Base-by-base conservation (phyloP, 2,888 invertebrate species). In the Apeira syringaria region DNA sequence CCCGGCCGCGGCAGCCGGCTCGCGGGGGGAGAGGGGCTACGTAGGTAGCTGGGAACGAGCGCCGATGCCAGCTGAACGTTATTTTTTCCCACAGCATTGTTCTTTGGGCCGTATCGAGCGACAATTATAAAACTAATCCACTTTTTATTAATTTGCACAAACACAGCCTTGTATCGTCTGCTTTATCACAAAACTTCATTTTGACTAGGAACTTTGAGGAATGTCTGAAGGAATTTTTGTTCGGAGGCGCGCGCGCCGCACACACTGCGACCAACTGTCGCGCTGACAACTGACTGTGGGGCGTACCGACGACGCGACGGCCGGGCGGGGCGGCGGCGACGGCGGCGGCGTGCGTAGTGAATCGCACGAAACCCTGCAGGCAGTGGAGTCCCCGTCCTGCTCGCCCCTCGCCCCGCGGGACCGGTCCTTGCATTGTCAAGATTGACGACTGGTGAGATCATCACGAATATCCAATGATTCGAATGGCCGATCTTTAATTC, bases 11-110 rank as follows among this genome's bases (percentile, higher is more conserved):
- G 86, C 78, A 84, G 84, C 82, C 79, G 78, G 75, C 73, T 64
- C 71, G 82, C 77, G 87, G 85, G 83, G 86, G 84, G 83, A 80
- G 83, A 72, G 83, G 73, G 75, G 78, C 67, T 72, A 74, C 78
- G 86, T 84, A 86, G 87, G 83, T 86, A 85, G 86, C 86, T 84
- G 87, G 85, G 86, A 87, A 87, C 87, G 87, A 84, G 78, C 78
- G 86, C 69, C 85, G 85, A 84, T 85, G 86, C 84, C 88, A 87
- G 89, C 88, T 89, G 90, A 84, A 90, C 90, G 90, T 90, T 90
- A 90, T 87, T 90, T 90, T 90, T 90, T 90, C 90, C 90, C 90
- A 90, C 90, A 90, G 88, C 89, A 88, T 88, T 88, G 88, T 88
- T 85, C 88, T 82, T 86, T 83, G 80, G 84, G 86, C 87, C 88